Evolutionary conservation across 1,140 invertebrate genomes (phyloP).

Genomic region (Onthophagus taurus): DNA sequence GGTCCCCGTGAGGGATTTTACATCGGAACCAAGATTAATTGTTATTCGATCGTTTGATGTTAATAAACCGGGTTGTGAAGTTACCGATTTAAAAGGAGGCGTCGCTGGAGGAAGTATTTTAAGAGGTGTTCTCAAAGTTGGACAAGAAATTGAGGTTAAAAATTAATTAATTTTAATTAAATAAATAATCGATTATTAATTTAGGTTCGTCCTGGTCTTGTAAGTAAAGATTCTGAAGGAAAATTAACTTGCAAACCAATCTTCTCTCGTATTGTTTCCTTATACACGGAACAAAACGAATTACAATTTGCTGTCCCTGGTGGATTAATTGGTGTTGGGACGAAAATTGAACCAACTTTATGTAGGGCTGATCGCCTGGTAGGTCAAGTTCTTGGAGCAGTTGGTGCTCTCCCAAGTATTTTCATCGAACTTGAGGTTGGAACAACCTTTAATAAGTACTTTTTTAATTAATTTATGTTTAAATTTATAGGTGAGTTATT

Average conservation of each 20-base stretch:
- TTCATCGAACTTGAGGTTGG: slow-evolving; percentile 90
- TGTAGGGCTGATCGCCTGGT: slow-evolving; percentile 97
- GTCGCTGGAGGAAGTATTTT: slow-evolving; percentile 98
- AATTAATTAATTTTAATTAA: slow-evolving; percentile 1
- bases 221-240: slow-evolving; percentile 93
- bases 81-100: slow-evolving; percentile 95
- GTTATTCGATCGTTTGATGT: slow-evolving; percentile 99
- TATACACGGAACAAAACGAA: slow-evolving; percentile 98
- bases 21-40: slow-evolving; percentile 91
- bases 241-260: slow-evolving; percentile 94
- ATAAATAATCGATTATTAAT: slow-evolving; percentile 28
- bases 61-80: slow-evolving; percentile 98
- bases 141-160: slow-evolving; percentile 53
- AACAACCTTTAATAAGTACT: not conserved
- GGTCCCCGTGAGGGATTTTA: slow-evolving; percentile 89
- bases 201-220: slow-evolving; percentile 89
- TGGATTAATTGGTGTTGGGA: slow-evolving; percentile 96
- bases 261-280: slow-evolving; percentile 93
- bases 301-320: slow-evolving; percentile 98
- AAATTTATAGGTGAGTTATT: slow-evolving; percentile 69
- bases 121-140: slow-evolving; percentile 85
- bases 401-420: slow-evolving; percentile 92
- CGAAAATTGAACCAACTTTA: slow-evolving; percentile 96
- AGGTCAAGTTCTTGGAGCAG: slow-evolving; percentile 96
- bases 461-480: slow-evolving; percentile 6